Evolutionary conservation across 2,888 invertebrate species (phyloP).

Genomic region (Leptinotarsa tumamoca): DNA sequence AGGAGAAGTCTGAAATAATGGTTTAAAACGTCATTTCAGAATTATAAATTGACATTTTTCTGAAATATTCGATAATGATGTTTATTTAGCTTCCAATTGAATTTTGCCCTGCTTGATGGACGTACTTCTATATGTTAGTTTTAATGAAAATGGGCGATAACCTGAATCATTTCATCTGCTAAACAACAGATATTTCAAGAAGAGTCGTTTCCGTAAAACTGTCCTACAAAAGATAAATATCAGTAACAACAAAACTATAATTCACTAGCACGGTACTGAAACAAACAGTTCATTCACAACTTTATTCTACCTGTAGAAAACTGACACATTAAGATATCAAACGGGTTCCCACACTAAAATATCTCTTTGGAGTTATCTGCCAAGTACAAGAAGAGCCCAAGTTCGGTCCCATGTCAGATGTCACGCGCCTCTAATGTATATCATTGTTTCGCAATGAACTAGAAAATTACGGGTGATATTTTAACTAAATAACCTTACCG

Average conservation of each 20-base stretch:
- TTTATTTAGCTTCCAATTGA: no score
- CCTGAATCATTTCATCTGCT: neutral
- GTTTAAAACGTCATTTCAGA: no score
- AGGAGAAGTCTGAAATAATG: no score
- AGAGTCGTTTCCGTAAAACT: neutral
- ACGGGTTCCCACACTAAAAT: conserved; percentile 53
- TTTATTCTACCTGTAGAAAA: conserved; percentile 40
- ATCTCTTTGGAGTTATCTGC: conserved; percentile 53
- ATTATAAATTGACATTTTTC: no score
- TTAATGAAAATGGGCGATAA: no score
- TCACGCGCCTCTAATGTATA: conserved; percentile 54
- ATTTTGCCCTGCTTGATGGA: no score
- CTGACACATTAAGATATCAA: conserved; percentile 54
- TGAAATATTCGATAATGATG: no score
- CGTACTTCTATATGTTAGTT: no score
- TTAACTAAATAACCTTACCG: conserved; percentile 52
- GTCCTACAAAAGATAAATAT: neutral
- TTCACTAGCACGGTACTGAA: conserved; percentile 8
- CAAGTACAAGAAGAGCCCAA: conserved; percentile 53
- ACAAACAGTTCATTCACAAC: conserved; percentile 39
- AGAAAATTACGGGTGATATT: conserved; percentile 55
- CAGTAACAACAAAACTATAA: neutral
- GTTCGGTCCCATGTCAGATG: conserved; percentile 55
- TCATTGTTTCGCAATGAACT: conserved; percentile 56
- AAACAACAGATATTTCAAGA: neutral